Evolutionary conservation across 1,140 invertebrate species (phyloP).

Genomic region (Drosophila nasuta): DNA sequence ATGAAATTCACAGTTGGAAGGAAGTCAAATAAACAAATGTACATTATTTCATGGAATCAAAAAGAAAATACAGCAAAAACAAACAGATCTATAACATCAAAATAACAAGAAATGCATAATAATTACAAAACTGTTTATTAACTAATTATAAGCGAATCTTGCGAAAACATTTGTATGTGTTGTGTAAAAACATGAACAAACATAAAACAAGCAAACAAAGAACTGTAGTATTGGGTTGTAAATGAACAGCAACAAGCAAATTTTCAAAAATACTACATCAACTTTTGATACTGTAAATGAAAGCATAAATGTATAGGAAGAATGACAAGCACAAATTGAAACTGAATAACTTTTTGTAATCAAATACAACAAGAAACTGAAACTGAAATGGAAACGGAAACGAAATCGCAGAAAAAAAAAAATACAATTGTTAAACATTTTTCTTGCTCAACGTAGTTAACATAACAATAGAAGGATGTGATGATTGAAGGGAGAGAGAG

Average conservation of each 20-base stretch:
- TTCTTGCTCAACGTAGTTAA: constrained; percentile 76
- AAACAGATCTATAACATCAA: constrained; percentile 32
- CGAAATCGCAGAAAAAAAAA: constrained; percentile 34
- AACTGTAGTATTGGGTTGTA: constrained; percentile 61
- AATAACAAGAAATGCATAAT: constrained; percentile 25
- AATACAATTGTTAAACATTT: constrained; percentile 57
- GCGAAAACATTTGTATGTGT: constrained; percentile 56
- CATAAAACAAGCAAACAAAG: constrained; percentile 21
- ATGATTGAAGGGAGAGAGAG: constrained; percentile 24
- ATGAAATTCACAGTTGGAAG: constrained; percentile 44
- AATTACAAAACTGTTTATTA: constrained; percentile 61
- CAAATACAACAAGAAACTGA: constrained; percentile 13
- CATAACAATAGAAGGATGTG: constrained; percentile 42
- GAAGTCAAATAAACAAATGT: constrained; percentile 56
- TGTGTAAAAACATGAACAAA: constrained; percentile 45
- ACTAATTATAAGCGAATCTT: constrained; percentile 72
- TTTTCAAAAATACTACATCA: constrained; percentile 47
- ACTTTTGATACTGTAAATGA: constrained; percentile 64
- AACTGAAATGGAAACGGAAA: constrained; percentile 16
- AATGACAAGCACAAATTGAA: constrained; percentile 66
- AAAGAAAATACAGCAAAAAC: constrained; percentile 34
- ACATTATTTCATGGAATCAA: constrained; percentile 61
- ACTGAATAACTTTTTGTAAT: constrained; percentile 41
- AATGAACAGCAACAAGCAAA: constrained; percentile 32
- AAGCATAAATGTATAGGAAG: constrained; percentile 47